Evolutionary conservation across 1,140 invertebrate genomes (phyloP).

Genomic region (Coptotermes formosanus): DNA sequence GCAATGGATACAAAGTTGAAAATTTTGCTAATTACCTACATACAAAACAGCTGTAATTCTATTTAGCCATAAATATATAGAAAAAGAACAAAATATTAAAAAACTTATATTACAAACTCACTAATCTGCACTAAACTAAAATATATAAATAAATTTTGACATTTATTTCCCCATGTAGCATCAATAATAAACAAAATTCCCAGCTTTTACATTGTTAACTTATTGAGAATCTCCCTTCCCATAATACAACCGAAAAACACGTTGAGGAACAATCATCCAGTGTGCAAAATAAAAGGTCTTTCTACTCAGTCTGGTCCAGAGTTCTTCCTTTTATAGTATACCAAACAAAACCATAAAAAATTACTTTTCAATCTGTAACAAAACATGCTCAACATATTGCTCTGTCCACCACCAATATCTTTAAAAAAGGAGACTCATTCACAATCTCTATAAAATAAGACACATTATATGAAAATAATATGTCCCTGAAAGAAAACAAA

Average conservation of each 20-base stretch:
- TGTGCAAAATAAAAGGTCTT: neutral
- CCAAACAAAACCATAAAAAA: too few species aligned
- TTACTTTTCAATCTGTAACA: too few species aligned
- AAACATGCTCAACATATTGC: neutral
- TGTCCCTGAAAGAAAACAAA: neutral
- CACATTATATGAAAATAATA: neutral
- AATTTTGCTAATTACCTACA: neutral
- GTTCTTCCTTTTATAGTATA: neutral
- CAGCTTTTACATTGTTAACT: neutral
- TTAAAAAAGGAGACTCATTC: neutral
- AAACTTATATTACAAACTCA: slow-evolving; percentile 19
- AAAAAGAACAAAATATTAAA: slow-evolving; percentile 21
- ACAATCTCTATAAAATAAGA: neutral
- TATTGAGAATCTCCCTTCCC: slow-evolving; percentile 3
- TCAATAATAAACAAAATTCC: slow-evolving; percentile 6
- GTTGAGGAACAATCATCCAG: neutral
- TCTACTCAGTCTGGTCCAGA: neutral
- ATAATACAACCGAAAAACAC: neutral
- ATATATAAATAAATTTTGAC: slow-evolving; percentile 19
- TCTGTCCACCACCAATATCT: neutral
- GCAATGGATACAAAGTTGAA: neutral
- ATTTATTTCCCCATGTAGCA: neutral
- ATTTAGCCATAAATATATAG: slow-evolving; percentile 21
- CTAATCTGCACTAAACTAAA: slow-evolving; percentile 17
- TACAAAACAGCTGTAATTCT: slow-evolving; percentile 7